Base-by-base conservation (phyloP, 2,797 vertebrate genomes). In the Setipinna tenuifilis region DNA sequence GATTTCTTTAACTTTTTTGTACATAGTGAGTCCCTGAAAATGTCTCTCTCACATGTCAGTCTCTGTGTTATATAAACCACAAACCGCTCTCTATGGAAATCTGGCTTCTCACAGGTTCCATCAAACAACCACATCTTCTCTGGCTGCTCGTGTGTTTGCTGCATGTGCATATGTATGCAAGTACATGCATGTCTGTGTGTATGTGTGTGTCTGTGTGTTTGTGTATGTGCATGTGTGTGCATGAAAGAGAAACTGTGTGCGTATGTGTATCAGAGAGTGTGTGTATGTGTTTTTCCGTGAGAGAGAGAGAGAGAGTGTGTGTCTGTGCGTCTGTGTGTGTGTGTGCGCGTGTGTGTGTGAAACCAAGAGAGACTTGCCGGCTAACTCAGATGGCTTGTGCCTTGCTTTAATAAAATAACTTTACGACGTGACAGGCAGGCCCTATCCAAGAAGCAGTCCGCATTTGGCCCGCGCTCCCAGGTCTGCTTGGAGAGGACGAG, bases 361-460 rank as follows among this genome's bases (percentile, higher is more conserved):
- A 19, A 41, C 35, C 35, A 6, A 41, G 35, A 57, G 80, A 82
- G 71, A 83, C 82, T 48, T 78, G 50, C 83, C 83, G 3, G 16
- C 82, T 85, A 59, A 71, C 82, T 58, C 59, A 57, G 83, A 68
- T 83, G 65, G 81, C 78, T 83, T 50, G 41, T 31, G 65, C 68
- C 58, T 84, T 54, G 12, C 83, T 89, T 86, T 86, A 86, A 85
- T 87, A 44, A 89, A n/a, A 86, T 75, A 19, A 82, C 59, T 87
- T 88, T 85, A 87, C 59, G 84, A 88, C 65, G 84, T 81, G 88
- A 84, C 57, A 81, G 62, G 3, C 35, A 31, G 82, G 82, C 28
- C 21, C 68, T 84, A 83, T 85, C 84, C 86, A 85, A 75, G 54
- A 84, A 87, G 41, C 41, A 54, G 9, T 86, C 23, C 71, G 68